Percentiles rank a stretch among this genome's conserved stretches.
phyloP scores from a whole-genome alignment of 2,113 vertebrate species.

The Corvus moneduloides region DNA sequence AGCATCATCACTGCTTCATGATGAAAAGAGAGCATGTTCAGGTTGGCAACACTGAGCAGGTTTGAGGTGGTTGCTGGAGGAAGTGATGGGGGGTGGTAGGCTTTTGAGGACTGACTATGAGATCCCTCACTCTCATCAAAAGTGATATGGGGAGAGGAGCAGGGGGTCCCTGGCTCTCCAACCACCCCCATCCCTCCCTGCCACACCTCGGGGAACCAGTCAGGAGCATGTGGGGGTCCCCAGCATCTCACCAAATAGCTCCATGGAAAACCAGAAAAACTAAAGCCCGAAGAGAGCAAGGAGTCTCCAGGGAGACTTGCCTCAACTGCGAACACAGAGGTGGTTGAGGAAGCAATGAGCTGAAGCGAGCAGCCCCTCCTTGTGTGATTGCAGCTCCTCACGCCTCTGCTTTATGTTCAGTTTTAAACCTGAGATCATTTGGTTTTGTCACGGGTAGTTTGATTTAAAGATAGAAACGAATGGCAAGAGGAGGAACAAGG shows the following conservation, averaged over 20 bases:
- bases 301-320: background rate
- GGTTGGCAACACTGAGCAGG: background rate
- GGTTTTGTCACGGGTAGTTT: constrained; percentile 17
- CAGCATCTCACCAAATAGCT: background rate
- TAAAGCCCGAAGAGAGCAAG: background rate
- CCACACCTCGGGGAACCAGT: background rate
- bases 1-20: background rate
- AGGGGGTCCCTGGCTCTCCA: background rate
- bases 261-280: background rate
- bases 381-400: constrained; percentile 7
- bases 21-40: background rate
- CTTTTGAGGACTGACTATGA: background rate
- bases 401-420: constrained; percentile 24
- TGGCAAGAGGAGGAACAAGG: background rate
- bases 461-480: constrained; percentile 28
- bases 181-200: background rate
- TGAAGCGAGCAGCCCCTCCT: background rate
- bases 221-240: background rate
- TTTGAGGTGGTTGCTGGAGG: background rate
- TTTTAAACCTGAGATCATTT: constrained; percentile 68
- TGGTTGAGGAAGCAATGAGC: background rate
- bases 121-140: background rate
- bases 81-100: background rate
- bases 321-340: background rate
- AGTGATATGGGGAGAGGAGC: background rate